These are phyloP conservation scores for Brenthis daphne DNA, from an alignment of 2,888 invertebrate genomes.

Conservation along the genomic window DNA sequence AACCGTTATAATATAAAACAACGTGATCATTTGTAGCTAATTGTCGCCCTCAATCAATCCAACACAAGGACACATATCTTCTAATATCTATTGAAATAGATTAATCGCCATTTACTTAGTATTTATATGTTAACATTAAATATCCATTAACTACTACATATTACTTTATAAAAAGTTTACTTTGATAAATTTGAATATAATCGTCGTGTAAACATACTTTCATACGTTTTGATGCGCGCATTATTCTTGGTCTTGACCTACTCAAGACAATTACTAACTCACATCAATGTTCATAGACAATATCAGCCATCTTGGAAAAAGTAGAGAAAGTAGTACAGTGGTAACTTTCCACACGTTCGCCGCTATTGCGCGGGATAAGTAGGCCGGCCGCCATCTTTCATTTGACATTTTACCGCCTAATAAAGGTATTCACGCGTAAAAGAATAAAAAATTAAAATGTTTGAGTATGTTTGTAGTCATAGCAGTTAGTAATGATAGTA, in stretches of 20 bases:
- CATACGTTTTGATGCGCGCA: conserved; percentile 36
- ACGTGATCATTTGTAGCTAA: conserved; percentile 71
- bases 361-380: conserved; percentile 78
- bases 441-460: conserved; percentile 20
- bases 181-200: conserved; percentile 4
- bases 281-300: conserved; percentile 56
- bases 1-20: conserved; percentile 72
- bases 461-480: not conserved
- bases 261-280: conserved; percentile 44
- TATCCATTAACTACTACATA: conserved; percentile 28
- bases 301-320: conserved; percentile 78
- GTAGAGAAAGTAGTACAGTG: conserved; percentile 81
- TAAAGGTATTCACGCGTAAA: conserved; percentile 39
- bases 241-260: conserved; percentile 64
- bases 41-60: conserved; percentile 49
- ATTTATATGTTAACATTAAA: conserved; percentile 9
- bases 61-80: not conserved
- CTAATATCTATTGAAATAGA: not conserved
- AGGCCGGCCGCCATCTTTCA: conserved; percentile 75
- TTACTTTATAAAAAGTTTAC: not conserved
- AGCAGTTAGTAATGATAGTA: conserved; percentile 1
- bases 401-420: conserved; percentile 64
- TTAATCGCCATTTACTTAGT: not conserved
- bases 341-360: conserved; percentile 79
- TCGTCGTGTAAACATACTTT: conserved; percentile 7